These are phyloP conservation scores for Morpho achilles DNA, from an alignment of 2,888 invertebrate species.

Conservation along the genomic window DNA sequence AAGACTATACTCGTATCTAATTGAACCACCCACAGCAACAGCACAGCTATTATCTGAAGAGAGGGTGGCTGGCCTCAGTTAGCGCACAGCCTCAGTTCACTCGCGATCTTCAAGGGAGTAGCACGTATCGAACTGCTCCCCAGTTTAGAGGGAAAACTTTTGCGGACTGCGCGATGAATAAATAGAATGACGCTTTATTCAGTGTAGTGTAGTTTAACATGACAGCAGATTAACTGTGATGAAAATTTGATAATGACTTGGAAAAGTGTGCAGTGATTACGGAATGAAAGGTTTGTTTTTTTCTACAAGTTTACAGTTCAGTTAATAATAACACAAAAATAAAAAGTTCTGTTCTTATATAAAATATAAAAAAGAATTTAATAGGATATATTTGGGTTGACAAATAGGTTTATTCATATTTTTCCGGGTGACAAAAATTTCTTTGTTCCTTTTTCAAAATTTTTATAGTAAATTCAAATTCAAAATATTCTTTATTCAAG, in stretches of 20 bases:
- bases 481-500: too few relatives aligned
- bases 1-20: conserved; percentile 25
- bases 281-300: conserved; percentile 54
- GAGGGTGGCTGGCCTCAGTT: conserved; percentile 19
- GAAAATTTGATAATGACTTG: conserved; percentile 27
- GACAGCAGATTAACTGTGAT: conserved; percentile 10
- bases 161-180: conserved; percentile 29
- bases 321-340: neutral
- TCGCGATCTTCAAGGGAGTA: conserved; percentile 34
- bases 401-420: too few relatives aligned
- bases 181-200: neutral
- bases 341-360: too few relatives aligned
- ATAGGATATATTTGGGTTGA: too few relatives aligned
- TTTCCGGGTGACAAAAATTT: too few relatives aligned
- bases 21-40: conserved; percentile 28
- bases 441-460: too few relatives aligned
- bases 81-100: conserved; percentile 40
- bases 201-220: conserved; percentile 38
- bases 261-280: conserved; percentile 36
- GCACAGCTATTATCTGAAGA: conserved; percentile 27
- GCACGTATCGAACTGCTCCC: conserved; percentile 36
- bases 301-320: neutral
- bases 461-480: too few relatives aligned
- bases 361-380: too few relatives aligned
- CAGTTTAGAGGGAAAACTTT: conserved; percentile 62